These are phyloP conservation scores for Anhinga anhinga DNA, from an alignment of 2,113 vertebrate genomes.

Conservation along the genomic window DNA sequence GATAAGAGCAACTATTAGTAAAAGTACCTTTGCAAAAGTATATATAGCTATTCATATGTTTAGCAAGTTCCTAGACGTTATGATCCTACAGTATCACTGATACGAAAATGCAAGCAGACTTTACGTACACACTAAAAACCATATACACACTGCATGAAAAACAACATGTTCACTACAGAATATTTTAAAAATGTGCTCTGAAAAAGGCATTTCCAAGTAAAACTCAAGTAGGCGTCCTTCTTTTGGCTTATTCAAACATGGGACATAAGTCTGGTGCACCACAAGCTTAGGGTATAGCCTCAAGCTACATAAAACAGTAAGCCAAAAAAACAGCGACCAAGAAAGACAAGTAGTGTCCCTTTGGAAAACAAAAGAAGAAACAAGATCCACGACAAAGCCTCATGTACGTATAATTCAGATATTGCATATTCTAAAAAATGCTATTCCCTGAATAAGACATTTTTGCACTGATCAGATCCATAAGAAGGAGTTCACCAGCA, in stretches of 20 bases:
- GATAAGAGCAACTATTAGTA: background rate
- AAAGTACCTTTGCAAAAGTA: background rate
- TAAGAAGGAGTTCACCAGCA: background rate
- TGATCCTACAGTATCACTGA: background rate
- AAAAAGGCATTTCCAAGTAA: background rate
- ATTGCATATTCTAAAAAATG: background rate
- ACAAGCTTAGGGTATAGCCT: background rate
- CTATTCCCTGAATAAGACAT: background rate
- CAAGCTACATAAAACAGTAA: background rate
- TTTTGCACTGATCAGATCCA: background rate
- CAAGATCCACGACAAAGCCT: background rate
- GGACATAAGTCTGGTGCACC: background rate
- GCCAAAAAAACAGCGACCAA: background rate
- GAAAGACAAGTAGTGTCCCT: background rate
- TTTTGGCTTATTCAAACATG: background rate
- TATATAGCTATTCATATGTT: background rate
- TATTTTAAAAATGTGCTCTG: background rate
- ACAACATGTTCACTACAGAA: rapidly evolving
- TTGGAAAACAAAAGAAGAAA: background rate
- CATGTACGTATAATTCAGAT: background rate
- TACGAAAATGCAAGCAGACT: background rate
- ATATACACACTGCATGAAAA: background rate
- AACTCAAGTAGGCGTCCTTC: background rate
- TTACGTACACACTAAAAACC: background rate
- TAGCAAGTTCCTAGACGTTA: background rate